Percentiles rank a stretch among this genome's conserved stretches.
Conservation (phyloP, 2,797 vertebrate genomes). For the Falco peregrinus region DNA sequence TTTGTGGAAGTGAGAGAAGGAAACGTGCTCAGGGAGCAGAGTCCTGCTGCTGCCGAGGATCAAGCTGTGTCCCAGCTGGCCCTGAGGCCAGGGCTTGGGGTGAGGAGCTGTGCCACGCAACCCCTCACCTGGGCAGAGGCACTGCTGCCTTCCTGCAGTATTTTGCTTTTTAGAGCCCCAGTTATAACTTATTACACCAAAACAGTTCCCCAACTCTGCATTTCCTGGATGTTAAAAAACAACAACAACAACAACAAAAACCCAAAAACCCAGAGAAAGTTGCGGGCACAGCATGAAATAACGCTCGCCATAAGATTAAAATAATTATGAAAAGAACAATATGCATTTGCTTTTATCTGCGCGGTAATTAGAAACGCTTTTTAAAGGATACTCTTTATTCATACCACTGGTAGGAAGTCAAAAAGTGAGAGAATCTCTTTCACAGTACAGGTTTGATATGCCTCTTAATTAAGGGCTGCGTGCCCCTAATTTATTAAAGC, state of each 20-base stretch:
- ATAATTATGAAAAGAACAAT: constrained; percentile 42
- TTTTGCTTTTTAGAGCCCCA: background rate
- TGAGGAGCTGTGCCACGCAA: accelerated
- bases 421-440: constrained; percentile 46
- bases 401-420: constrained; percentile 27
- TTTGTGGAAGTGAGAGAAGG: background rate
- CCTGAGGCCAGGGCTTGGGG: background rate
- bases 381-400: constrained; percentile 39
- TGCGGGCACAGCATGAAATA: background rate
- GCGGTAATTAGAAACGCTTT: constrained; percentile 50
- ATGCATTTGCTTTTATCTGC: constrained; percentile 23
- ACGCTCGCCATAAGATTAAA: background rate
- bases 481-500: constrained; percentile 55
- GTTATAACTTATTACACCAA: background rate
- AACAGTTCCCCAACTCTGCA: accelerated
- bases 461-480: constrained; percentile 36
- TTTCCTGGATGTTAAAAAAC: background rate
- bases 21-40: accelerated
- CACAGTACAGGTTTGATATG: constrained; percentile 26
- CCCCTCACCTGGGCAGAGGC: background rate
- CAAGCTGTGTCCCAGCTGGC: accelerated
- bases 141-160: background rate
- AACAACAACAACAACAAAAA: background rate
- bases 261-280: background rate
- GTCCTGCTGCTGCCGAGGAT: background rate